Conservation (phyloP, 2,113 vertebrate genomes). For the Seriola quinqueradiata region DNA sequence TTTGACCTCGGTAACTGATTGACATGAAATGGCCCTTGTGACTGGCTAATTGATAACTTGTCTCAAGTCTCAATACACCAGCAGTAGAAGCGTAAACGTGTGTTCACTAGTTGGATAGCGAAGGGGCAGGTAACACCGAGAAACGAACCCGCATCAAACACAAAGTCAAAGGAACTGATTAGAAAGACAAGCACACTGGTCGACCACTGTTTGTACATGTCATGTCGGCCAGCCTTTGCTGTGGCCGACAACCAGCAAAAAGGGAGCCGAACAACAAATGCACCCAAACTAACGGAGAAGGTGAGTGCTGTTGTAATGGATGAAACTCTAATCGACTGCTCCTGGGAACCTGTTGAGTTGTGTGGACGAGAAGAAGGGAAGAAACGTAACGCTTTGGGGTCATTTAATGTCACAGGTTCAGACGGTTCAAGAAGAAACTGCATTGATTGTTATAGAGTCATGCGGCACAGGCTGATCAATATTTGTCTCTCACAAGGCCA, state of each 20-base stretch:
- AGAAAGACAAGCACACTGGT: neutral
- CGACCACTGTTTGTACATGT: neutral
- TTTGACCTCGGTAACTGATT: slow-evolving; percentile 64
- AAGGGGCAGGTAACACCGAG: neutral
- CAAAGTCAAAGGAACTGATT: slow-evolving; percentile 5
- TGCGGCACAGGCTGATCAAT: neutral
- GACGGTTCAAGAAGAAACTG: neutral
- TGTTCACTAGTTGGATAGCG: neutral
- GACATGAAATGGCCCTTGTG: slow-evolving; percentile 6
- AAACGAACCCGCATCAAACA: neutral
- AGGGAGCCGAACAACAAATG: slow-evolving; percentile 1
- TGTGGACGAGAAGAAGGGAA: neutral
- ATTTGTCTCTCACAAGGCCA: neutral
- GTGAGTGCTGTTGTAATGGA: slow-evolving; percentile 47
- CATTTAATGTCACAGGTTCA: neutral
- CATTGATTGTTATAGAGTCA: neutral
- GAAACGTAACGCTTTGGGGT: neutral
- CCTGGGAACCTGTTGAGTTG: neutral
- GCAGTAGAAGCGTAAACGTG: neutral
- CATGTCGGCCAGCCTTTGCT: slow-evolving; percentile 44
- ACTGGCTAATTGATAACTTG: slow-evolving; percentile 41
- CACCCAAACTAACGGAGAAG: slow-evolving; percentile 36
- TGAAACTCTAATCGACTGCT: neutral
- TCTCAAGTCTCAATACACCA: neutral
- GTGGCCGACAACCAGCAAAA: neutral